These are phyloP conservation scores for Oreortyx pictus DNA, from an alignment of 2,797 vertebrate species.

Conservation along the genomic window DNA sequence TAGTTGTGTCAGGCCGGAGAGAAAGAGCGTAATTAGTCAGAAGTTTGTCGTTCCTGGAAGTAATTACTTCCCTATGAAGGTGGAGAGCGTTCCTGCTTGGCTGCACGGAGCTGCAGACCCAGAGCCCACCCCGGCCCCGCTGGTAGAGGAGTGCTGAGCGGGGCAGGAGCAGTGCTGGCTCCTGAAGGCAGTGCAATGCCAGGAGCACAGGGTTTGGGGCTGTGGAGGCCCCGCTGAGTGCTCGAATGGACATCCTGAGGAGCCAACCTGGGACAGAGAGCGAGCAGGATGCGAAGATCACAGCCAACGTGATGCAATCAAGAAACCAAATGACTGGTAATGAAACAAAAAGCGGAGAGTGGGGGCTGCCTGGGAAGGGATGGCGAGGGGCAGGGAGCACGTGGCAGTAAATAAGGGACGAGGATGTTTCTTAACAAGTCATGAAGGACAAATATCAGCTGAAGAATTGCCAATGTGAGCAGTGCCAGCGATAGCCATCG, in stretches of 20 bases:
- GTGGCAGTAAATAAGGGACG: not conserved
- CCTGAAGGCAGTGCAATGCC: not conserved
- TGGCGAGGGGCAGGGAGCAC: not conserved
- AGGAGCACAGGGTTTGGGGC: not conserved
- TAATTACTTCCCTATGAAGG: conserved; percentile 36
- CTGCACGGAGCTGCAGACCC: not conserved
- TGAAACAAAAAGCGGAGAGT: not conserved
- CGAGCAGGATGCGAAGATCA: not conserved
- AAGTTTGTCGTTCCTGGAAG: conserved; percentile 52
- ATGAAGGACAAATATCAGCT: not conserved
- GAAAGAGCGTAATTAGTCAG: conserved; percentile 60
- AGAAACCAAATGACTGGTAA: not conserved
- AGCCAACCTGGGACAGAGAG: not conserved
- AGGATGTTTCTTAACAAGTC: conserved; percentile 12
- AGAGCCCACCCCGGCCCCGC: not conserved
- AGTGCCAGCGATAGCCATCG: fast-evolving
- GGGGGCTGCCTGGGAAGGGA: not conserved
- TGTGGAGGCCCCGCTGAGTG: not conserved
- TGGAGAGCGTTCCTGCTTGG: not conserved
- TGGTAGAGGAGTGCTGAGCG: not conserved
- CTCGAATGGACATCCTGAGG: not conserved
- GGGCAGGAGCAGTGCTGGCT: not conserved
- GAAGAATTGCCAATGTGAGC: not conserved
- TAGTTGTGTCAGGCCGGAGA: conserved; percentile 63
- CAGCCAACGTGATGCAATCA: not conserved